These are phyloP conservation scores for Tiliqua scincoides DNA, from an alignment of 2,113 vertebrate genomes.

Conservation along the genomic window DNA sequence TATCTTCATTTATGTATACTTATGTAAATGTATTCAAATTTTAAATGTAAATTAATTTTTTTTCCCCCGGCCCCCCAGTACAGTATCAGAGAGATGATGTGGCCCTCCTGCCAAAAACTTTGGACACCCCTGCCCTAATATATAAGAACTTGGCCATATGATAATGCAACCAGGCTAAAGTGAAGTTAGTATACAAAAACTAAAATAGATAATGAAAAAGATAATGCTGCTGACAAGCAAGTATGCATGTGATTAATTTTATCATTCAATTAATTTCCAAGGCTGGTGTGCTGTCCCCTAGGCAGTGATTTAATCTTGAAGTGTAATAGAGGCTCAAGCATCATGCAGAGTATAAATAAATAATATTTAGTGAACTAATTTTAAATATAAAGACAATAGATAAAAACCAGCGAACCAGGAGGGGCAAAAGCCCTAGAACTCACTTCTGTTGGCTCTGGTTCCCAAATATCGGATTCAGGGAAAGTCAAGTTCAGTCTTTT, in stretches of 20 bases:
- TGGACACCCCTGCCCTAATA: no score
- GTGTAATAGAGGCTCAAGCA: neutral
- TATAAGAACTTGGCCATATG: neutral
- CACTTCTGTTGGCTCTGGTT: slow-evolving; percentile 19
- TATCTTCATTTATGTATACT: no score
- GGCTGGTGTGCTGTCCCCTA: slow-evolving; percentile 36
- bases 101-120: no score
- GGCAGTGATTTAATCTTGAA: slow-evolving; percentile 33
- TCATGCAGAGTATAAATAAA: slow-evolving; percentile 34
- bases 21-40: no score
- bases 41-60: no score
- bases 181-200: neutral
- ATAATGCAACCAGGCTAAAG: neutral
- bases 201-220: slow-evolving; percentile 7
- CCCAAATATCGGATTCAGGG: neutral
- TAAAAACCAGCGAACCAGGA: neutral
- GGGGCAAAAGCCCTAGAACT: slow-evolving; percentile 24
- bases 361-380: slow-evolving; percentile 30
- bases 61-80: no score
- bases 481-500: slow-evolving; percentile 36
- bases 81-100: no score
- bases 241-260: slow-evolving; percentile 26
- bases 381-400: neutral
- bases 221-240: slow-evolving; percentile 10
- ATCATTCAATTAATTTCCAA: slow-evolving; percentile 35